Percentiles rank a stretch among this genome's conserved stretches.
Conservation (phyloP, 1,140 invertebrate species). For the Procambarus clarkii region DNA sequence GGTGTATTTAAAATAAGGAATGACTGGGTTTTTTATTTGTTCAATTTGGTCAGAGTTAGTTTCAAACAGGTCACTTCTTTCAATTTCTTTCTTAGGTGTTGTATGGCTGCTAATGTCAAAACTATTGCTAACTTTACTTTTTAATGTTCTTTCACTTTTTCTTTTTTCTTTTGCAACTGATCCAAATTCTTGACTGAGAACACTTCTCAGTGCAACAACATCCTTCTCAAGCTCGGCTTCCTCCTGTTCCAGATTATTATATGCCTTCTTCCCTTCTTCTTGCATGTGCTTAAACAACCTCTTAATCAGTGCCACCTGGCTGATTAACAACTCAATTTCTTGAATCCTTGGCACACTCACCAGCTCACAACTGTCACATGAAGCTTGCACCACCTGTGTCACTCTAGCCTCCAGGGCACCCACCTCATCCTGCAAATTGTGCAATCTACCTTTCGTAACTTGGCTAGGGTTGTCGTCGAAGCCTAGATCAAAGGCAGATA, state of each 20-base stretch:
- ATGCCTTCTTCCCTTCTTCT: neutral
- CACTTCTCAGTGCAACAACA: neutral
- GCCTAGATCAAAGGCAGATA: neutral
- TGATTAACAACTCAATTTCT: neutral
- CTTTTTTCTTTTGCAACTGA: neutral
- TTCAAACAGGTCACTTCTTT: neutral
- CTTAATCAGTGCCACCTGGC: slow-evolving; percentile 1
- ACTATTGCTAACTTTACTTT: neutral
- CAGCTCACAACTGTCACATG: neutral
- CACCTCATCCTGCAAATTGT: neutral
- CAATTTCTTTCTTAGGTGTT: neutral
- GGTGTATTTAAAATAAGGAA: neutral
- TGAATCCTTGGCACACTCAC: too few relatives aligned
- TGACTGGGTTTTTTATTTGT: neutral
- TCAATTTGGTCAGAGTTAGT: neutral
- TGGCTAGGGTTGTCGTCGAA: neutral
- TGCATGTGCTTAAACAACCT: neutral
- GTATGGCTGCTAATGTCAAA: neutral
- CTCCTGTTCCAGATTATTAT: neutral
- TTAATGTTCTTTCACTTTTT: neutral
- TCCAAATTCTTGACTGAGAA: neutral
- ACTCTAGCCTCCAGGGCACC: neutral
- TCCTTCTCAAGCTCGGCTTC: slow-evolving; percentile 5
- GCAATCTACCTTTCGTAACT: neutral
- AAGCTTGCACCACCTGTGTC: neutral